A percentile compares a stretch with the other conserved stretches of the same genome.
phyloP scores from a whole-genome alignment of 1,140 invertebrate species.

The Phymorhynchus buccinoides region DNA sequence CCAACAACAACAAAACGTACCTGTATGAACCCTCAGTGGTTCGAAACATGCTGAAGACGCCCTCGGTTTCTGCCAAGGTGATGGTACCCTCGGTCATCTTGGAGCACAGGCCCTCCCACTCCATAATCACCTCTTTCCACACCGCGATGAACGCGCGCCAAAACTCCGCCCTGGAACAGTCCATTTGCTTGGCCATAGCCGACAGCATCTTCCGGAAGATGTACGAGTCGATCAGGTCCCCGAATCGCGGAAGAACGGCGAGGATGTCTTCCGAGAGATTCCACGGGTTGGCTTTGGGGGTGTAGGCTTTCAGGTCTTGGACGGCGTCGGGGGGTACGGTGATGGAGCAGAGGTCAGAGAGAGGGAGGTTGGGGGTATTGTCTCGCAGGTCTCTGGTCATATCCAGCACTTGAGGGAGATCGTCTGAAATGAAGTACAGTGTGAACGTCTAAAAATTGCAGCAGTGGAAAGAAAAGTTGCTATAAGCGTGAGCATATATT shows the following conservation, averaged over 20 bases:
- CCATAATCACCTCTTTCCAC: not conserved
- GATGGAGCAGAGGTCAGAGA: no score
- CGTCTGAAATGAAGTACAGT: not conserved
- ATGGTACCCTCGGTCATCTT: constrained; percentile 12
- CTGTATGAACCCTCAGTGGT: not conserved
- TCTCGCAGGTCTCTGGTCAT: not conserved
- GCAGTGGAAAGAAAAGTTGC: no score
- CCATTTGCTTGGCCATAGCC: not conserved
- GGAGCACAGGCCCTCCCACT: not conserved
- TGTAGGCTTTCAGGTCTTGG: no score
- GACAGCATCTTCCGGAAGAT: constrained; percentile 14
- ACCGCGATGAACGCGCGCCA: constrained; percentile 5
- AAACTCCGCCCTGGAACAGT: not conserved
- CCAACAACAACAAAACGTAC: no score
- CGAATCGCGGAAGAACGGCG: not conserved
- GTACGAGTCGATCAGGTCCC: not conserved
- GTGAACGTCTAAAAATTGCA: no score
- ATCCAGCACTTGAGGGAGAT: not conserved
- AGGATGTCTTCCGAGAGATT: not conserved
- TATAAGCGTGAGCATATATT: no score
- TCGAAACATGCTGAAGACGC: not conserved
- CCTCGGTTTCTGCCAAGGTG: not conserved
- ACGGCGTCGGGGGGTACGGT: not conserved
- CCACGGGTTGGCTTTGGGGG: no score
- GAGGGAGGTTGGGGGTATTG: not conserved